Evolutionary conservation across 2,888 invertebrate genomes (phyloP), one percentile per base, ranked within the genome.

Genomic region (Spodoptera picta): DNA sequence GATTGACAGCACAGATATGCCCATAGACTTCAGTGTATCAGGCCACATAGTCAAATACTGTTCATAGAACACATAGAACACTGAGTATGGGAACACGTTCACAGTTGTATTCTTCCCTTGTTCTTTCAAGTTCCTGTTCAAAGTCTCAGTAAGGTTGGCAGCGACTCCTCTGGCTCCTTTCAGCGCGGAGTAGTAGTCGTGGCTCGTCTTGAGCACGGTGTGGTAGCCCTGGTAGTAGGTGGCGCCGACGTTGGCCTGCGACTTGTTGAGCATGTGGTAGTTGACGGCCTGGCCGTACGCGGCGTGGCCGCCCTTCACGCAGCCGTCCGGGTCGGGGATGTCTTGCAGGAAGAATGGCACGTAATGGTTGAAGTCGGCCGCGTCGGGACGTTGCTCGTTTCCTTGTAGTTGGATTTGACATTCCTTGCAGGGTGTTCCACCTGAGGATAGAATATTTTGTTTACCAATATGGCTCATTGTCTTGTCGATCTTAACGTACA

Each of bases 31-130:
- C 42, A 98, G 88, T 0, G 99, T 98, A 83, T 99, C 98, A 0
- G 97, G 95, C 97, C 99, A 98, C 96, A 99, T 98, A 9, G 98
- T 98, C 73, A 99, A 94, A 91, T 99, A 99, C 93, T 99, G 99
- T 89, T 99, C 99, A 89, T 99, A 99, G 94, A 98, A 99, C 31
- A 99, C 99, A 89, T 99, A 99, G 94, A 99, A 99, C 55, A 99
- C 96, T 0, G 98, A 99, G 94, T 99, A 98, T 0, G 98, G 98
- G 88, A 98, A 98, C 70, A 98, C 97, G 87, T 96, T 96, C 31
- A 97, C 95, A 0, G 92, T 92, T 0, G 81, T 77, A 46, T 87
- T 90, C 60, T 87, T 83, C 23, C 95, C 95, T 27, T 88, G 84
- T 1, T 90, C 91, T 57, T 89, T 92, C 1, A 96, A 86, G 71